phyloP scores from a whole-genome alignment of 2,888 invertebrate species.

The Drosophila tanythrix region DNA sequence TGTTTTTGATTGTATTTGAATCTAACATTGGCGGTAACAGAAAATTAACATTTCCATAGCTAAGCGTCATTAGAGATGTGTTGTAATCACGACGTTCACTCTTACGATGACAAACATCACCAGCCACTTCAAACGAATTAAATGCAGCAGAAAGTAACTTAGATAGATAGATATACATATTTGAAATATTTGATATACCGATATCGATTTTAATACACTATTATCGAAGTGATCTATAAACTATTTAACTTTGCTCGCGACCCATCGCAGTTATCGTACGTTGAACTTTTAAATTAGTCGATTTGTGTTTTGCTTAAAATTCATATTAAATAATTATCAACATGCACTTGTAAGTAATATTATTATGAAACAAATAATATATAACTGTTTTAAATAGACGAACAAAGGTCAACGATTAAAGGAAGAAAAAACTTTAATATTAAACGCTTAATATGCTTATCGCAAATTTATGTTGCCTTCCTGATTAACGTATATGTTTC shows the following conservation, averaged over 20 bases:
- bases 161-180: neutral
- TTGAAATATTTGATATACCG: neutral
- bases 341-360: neutral
- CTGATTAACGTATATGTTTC: constrained; percentile 27
- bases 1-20: constrained; percentile 10
- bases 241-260: neutral
- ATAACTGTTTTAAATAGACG: constrained; percentile 5
- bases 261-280: neutral
- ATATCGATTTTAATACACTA: constrained; percentile 6
- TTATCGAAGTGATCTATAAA: neutral
- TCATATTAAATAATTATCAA: neutral
- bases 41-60: neutral
- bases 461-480: constrained; percentile 20
- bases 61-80: neutral
- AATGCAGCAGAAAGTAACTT: neutral
- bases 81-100: neutral
- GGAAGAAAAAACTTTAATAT: constrained; percentile 32
- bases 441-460: constrained; percentile 42
- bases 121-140: neutral
- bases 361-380: constrained; percentile 4
- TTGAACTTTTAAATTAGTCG: constrained; percentile 4
- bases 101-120: neutral
- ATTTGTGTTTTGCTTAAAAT: neutral
- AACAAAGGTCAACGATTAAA: constrained; percentile 32
- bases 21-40: constrained; percentile 5